Base-by-base conservation (phyloP, 2,888 invertebrate species). In the Cephus sareptanus region DNA sequence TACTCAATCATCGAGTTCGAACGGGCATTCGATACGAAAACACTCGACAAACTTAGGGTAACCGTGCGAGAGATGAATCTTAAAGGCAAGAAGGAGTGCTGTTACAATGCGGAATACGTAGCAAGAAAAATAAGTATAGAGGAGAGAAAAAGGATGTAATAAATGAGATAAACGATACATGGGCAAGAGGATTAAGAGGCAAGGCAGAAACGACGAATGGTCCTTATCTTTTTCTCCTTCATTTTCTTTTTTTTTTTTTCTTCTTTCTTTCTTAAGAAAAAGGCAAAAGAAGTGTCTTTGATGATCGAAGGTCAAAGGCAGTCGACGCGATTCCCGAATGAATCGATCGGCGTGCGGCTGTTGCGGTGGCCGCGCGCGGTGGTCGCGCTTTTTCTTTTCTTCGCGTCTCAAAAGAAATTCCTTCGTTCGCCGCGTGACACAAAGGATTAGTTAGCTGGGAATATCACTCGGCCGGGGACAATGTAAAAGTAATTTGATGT, bases 401-500 rank as follows among this genome's bases (percentile, higher is more conserved):
- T 75, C 75, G 71, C 75, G 68, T 76, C 70, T 80, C 75, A 79
- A 80, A 82, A 79, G 79, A 80, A 82, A 82, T 79, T 79, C 78
- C 76, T 78, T 75, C 74, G 75, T 69, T 75, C 75, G 74, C 76
- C 76, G 76, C 74, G 74, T 73, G 73, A 37, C 79, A 75, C 75
- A 75, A 79, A 77, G 75, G 78, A 78, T 77, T 80, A 78, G 78
- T 76, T 77, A 74, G 77, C 76, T 70, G 35, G 68, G 79, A 77
- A 75, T 81, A 77, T 74, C 75, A 75, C 78, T 81, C 80, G 77
- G 73, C 75, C 78, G 78, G 76, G 78, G 81, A 82, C 80, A 84
- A 85, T 84, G 83, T 82, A 80, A 81, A 84, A 84, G 80, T 82
- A 82, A 83, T 83, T 84, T 80, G 77, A 79, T 34, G 74, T 77